These are phyloP conservation scores for Enteromius radiatus DNA, from an alignment of 2,797 vertebrate genomes.

Conservation along the genomic window DNA sequence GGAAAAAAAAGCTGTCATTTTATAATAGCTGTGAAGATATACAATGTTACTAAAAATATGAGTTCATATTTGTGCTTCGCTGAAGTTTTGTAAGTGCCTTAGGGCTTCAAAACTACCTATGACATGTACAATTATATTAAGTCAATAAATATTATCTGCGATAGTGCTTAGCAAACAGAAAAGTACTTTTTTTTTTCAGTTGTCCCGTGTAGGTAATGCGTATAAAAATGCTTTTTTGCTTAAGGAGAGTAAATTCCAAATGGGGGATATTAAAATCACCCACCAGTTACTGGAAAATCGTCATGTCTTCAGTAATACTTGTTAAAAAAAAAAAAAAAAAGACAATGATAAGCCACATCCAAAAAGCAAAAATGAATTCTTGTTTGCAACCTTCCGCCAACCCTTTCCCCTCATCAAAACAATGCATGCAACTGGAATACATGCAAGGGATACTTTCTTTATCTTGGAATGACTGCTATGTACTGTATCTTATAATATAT, in stretches of 20 bases:
- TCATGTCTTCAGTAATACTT: constrained; percentile 36
- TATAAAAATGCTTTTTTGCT: constrained; percentile 36
- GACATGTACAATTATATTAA: constrained; percentile 62
- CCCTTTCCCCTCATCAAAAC: constrained; percentile 46
- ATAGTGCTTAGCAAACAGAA: constrained; percentile 73
- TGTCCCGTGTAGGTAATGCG: constrained; percentile 37
- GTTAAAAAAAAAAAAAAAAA: constrained; percentile 29
- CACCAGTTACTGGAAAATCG: constrained; percentile 30
- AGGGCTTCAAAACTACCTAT: constrained; percentile 61
- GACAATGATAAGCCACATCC: constrained; percentile 80
- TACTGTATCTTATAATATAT: constrained; percentile 64
- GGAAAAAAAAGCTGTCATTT: constrained; percentile 28
- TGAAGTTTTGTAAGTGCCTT: constrained; percentile 66
- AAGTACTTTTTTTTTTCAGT: constrained; percentile 40
- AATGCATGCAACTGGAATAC: constrained; percentile 77
- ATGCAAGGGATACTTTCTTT: constrained; percentile 86
- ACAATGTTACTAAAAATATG: constrained; percentile 47
- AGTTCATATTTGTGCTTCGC: constrained; percentile 76
- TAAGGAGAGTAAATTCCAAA: constrained; percentile 29
- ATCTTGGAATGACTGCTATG: constrained; percentile 84
- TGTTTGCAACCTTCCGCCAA: constrained; percentile 51
- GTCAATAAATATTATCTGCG: constrained; percentile 74
- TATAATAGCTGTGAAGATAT: constrained; percentile 47
- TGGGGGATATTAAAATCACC: constrained; percentile 31
- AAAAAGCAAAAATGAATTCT: constrained; percentile 65